Conservation (phyloP, 2,888 invertebrate genomes). For the Myopa testacea region DNA sequence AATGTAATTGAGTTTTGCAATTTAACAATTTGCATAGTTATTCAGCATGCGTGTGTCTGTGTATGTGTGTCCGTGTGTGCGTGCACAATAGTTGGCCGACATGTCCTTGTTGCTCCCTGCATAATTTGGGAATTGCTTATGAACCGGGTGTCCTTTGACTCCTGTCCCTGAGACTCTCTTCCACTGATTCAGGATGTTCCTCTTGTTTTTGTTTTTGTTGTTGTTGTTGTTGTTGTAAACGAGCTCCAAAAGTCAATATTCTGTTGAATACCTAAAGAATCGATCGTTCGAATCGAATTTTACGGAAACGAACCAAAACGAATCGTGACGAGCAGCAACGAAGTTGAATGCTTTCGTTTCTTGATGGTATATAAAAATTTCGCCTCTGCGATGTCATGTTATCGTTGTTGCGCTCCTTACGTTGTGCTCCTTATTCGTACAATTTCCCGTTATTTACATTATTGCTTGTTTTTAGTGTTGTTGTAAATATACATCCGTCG, state of each 20-base stretch:
- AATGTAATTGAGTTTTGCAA: slow-evolving; percentile 26
- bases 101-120: slow-evolving; percentile 37
- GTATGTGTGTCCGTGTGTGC: background rate
- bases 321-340: background rate
- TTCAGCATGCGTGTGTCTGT: slow-evolving; percentile 2
- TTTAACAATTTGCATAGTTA: slow-evolving; percentile 17
- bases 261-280: slow-evolving; percentile 22
- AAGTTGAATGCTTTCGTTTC: background rate
- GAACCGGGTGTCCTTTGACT: no score
- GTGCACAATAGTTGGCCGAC: slow-evolving; percentile 35
- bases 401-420: slow-evolving; percentile 38
- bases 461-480: slow-evolving; percentile 5
- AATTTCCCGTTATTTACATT: slow-evolving; percentile 16
- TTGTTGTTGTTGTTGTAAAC: slow-evolving; percentile 25
- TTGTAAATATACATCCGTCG: background rate
- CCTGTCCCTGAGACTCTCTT: no score
- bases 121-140: background rate
- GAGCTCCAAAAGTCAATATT: slow-evolving; percentile 36
- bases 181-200: background rate
- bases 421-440: background rate
- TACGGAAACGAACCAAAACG: background rate
- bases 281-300: background rate
- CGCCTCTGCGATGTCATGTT: slow-evolving; percentile 40
- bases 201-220: slow-evolving; percentile 22
- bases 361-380: background rate